Conservation (phyloP, 2,888 invertebrate genomes). For the Mactromeris polynyma region DNA sequence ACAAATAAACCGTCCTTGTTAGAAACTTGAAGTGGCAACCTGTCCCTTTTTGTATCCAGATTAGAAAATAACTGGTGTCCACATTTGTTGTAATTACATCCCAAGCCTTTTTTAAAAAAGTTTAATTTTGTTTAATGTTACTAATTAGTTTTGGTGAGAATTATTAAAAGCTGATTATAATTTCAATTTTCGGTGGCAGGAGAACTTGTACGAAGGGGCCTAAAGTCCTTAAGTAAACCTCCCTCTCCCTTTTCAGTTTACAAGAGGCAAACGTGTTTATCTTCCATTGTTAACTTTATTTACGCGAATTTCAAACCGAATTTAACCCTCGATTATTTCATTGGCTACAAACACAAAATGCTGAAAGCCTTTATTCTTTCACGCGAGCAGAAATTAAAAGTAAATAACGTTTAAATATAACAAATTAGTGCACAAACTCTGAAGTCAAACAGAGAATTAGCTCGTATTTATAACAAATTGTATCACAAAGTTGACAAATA, state of each 20-base stretch:
- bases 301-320: conserved; percentile 40
- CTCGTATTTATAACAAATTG: conserved; percentile 8
- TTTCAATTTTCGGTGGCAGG: conserved; percentile 32
- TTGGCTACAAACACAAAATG: conserved; percentile 6
- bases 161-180: conserved; percentile 14
- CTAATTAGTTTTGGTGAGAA: conserved; percentile 39
- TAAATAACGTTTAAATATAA: conserved; percentile 42
- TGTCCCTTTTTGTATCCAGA: conserved; percentile 20
- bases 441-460: conserved; percentile 30
- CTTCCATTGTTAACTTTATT: conserved; percentile 36
- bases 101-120: conserved; percentile 19
- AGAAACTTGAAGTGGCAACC: conserved; percentile 40
- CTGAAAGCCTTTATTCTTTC: conserved; percentile 26
- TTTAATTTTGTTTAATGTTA: conserved; percentile 55
- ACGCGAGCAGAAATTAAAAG: conserved; percentile 48
- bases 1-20: conserved; percentile 51
- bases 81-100: conserved; percentile 44
- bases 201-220: neutral
- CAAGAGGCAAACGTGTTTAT: conserved; percentile 50
- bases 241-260: conserved; percentile 6
- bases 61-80: neutral
- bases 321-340: conserved; percentile 38
- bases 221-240: conserved; percentile 41
- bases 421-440: conserved; percentile 14
- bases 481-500: neutral